phyloP scores from a whole-genome alignment of 2,888 invertebrate genomes.

The Agonum fuliginosum region DNA sequence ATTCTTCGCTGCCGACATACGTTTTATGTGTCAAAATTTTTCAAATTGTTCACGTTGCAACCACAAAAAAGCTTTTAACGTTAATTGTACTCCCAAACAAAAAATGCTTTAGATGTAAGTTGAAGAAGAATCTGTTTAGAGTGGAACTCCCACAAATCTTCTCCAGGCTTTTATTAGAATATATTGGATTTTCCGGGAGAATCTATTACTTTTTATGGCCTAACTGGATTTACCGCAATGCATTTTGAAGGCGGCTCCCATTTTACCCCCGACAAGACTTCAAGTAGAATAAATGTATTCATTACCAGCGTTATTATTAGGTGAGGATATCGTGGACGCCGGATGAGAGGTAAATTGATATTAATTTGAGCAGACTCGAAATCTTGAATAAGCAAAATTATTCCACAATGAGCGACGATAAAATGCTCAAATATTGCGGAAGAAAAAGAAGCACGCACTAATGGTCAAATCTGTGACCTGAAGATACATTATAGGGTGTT shows the following conservation, averaged over 20 bases:
- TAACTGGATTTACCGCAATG: background rate
- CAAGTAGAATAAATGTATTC: too few relatives aligned
- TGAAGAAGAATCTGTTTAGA: conserved; percentile 5
- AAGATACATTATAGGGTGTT: too few relatives aligned
- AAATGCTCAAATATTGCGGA: too few relatives aligned
- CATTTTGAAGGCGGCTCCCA: background rate
- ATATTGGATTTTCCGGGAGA: conserved; percentile 28
- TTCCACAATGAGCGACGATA: too few relatives aligned
- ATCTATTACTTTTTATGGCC: conserved; percentile 31
- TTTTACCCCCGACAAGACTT: too few relatives aligned
- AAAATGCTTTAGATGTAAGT: conserved; percentile 33
- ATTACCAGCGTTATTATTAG: too few relatives aligned
- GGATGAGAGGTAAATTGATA: too few relatives aligned
- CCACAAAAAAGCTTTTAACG: conserved; percentile 34
- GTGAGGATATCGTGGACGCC: too few relatives aligned
- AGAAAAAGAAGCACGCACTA: too few relatives aligned
- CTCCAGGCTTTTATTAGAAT: conserved; percentile 31
- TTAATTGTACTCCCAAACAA: conserved; percentile 33
- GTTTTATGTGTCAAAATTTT: conserved; percentile 43
- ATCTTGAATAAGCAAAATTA: too few relatives aligned
- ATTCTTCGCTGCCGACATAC: conserved; percentile 16
- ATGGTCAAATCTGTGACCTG: too few relatives aligned
- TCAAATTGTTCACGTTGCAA: conserved; percentile 34
- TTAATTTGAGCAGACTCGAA: too few relatives aligned
- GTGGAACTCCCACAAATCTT: conserved; percentile 20